Evolutionary conservation across 2,113 vertebrate genomes (phyloP).

Genomic region (Strigops habroptila): DNA sequence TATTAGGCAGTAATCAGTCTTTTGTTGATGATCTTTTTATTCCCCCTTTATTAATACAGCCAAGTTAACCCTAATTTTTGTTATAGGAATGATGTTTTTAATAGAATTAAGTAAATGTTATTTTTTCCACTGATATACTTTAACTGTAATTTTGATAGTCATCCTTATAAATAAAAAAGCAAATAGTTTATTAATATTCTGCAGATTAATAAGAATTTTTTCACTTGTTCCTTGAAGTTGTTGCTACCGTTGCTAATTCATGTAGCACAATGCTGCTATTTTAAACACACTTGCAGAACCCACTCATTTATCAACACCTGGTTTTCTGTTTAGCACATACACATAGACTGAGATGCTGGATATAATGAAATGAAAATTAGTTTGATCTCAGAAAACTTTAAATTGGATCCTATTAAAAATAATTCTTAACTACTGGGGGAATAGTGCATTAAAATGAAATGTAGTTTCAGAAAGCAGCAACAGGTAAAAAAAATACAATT

Average conservation of each 20-base stretch:
- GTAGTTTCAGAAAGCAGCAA: neutral
- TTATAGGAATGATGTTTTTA: too few relatives aligned
- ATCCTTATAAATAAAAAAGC: neutral
- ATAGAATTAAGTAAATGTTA: neutral
- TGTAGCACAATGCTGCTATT: neutral
- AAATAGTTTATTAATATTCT: neutral
- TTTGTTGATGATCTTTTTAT: neutral
- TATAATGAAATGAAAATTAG: neutral
- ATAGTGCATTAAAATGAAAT: neutral
- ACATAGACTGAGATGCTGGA: neutral
- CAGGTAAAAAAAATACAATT: constrained; percentile 22
- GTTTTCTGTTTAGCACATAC: rapidly evolving
- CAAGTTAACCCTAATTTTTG: neutral
- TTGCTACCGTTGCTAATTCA: rapidly evolving
- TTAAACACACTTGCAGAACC: neutral
- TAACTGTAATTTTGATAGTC: neutral
- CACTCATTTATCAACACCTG: rapidly evolving
- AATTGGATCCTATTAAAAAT: neutral
- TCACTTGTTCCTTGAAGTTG: neutral
- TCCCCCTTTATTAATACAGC: neutral
- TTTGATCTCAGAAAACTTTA: neutral
- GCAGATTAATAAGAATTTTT: neutral
- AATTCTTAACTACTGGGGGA: neutral
- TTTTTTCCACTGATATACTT: neutral
- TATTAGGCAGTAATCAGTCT: neutral